phyloP scores from a whole-genome alignment of 2,113 vertebrate genomes.

The Sakesphorus luctuosus region DNA sequence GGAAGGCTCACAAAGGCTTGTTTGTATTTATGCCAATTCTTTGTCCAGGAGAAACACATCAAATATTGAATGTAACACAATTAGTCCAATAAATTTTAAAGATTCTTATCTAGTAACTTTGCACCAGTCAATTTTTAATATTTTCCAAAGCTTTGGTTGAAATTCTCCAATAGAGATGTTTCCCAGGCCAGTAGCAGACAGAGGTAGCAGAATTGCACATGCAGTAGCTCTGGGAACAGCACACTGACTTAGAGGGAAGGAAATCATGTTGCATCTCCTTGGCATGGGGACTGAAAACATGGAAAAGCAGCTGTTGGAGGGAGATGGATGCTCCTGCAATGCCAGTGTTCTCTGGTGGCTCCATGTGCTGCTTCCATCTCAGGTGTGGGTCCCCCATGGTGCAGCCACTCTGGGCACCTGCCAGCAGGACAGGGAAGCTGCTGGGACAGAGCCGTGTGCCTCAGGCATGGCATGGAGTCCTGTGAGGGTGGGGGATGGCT shows the following conservation, averaged over 20 bases:
- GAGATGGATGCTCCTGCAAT: accelerated
- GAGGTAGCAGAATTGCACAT: neutral
- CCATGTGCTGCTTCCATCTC: accelerated
- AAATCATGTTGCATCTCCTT: accelerated
- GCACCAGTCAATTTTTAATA: neutral
- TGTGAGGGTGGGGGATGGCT: accelerated
- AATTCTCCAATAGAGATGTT: neutral
- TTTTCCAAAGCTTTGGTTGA: neutral
- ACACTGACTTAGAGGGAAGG: neutral
- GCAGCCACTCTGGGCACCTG: accelerated
- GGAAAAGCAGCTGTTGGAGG: neutral
- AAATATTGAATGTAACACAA: conserved; percentile 93
- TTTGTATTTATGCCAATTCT: conserved; percentile 88
- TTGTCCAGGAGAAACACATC: conserved; percentile 86
- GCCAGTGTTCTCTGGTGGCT: accelerated
- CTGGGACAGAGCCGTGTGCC: accelerated
- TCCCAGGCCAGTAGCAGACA: neutral
- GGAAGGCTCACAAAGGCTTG: conserved; percentile 82
- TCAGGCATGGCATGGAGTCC: too few relatives aligned
- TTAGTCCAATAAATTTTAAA: conserved; percentile 95
- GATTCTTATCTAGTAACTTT: conserved; percentile 83
- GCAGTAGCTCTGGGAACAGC: neutral
- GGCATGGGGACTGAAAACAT: neutral
- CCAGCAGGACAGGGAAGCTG: accelerated
- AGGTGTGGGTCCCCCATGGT: accelerated